Evolutionary conservation across 30 jellyfish, hydroid and myxozoan species (phyloP).

Genomic region (Chrysaora quinquecirrha): DNA sequence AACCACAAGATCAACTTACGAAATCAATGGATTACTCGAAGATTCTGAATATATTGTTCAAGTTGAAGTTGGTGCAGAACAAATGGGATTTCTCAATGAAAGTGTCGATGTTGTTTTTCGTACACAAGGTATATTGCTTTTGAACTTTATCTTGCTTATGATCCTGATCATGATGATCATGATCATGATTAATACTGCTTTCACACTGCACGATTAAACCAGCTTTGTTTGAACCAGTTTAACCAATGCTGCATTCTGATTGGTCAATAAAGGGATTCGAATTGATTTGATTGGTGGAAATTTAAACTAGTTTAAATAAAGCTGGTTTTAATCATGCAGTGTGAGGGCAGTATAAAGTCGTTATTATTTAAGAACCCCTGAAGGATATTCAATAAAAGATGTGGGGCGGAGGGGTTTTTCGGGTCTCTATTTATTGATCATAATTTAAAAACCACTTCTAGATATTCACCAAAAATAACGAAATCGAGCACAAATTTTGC

Average conservation of each 20-base stretch:
- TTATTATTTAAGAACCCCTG: not conserved
- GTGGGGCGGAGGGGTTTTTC: too few relatives aligned
- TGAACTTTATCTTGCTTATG: not conserved
- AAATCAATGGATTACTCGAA: conserved; percentile 6
- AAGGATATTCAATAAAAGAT: not conserved
- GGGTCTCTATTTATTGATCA: too few relatives aligned
- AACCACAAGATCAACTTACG: not conserved
- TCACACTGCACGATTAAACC: not conserved
- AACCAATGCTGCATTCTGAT: too few relatives aligned
- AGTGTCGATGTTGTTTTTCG: not conserved
- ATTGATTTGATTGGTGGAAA: too few relatives aligned
- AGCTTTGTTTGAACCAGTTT: too few relatives aligned
- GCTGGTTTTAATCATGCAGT: not conserved
- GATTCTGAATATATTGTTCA: not conserved
- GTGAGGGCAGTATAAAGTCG: not conserved
- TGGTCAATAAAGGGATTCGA: too few relatives aligned
- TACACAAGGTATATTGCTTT: conserved; percentile 6
- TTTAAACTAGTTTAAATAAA: too few relatives aligned
- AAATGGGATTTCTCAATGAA: conserved; percentile 9
- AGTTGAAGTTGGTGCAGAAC: conserved; percentile 52
- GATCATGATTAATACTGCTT: too few relatives aligned
- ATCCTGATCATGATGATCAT: not conserved
- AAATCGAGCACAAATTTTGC: too few relatives aligned
- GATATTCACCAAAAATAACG: too few relatives aligned
- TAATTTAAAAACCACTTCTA: not conserved